Evolutionary conservation across 2,113 vertebrate species (phyloP).

Genomic region (Spilogale gracilis): DNA sequence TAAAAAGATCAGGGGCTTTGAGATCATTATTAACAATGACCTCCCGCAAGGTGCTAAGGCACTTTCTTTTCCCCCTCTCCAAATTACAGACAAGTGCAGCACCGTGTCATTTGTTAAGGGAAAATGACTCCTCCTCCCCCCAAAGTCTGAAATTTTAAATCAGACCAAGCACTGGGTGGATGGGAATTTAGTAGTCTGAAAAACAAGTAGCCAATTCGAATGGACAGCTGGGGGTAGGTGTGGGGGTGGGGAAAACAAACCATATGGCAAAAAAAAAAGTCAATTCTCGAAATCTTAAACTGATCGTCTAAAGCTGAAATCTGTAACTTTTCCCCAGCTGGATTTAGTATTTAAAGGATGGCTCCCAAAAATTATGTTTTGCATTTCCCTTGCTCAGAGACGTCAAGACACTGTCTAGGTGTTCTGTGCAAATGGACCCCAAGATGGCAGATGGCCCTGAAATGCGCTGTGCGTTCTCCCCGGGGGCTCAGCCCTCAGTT

Average conservation of each 20-base stretch:
- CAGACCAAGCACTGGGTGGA: not conserved
- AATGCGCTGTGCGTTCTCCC: not conserved
- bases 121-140: not conserved
- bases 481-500: constrained; percentile 50
- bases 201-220: constrained; percentile 51
- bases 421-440: not conserved
- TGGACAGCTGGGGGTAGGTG: not conserved
- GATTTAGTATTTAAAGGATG: not conserved
- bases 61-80: not conserved
- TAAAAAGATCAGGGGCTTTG: not conserved
- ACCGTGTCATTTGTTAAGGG: not conserved
- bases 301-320: not conserved
- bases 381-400: constrained; percentile 30
- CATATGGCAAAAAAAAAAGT: not conserved
- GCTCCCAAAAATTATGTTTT: not conserved
- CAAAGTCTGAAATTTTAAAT: constrained; percentile 44
- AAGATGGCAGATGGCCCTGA: constrained; percentile 53
- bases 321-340: constrained; percentile 48
- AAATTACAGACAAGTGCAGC: not conserved
- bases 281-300: constrained; percentile 1
- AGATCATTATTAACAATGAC: not conserved
- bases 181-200: constrained; percentile 45
- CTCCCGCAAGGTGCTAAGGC: not conserved
- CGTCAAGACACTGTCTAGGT: not conserved
- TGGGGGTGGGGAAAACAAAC: not conserved